phyloP scores from a whole-genome alignment of 2,113 vertebrate species.

The Climacteris rufus region DNA sequence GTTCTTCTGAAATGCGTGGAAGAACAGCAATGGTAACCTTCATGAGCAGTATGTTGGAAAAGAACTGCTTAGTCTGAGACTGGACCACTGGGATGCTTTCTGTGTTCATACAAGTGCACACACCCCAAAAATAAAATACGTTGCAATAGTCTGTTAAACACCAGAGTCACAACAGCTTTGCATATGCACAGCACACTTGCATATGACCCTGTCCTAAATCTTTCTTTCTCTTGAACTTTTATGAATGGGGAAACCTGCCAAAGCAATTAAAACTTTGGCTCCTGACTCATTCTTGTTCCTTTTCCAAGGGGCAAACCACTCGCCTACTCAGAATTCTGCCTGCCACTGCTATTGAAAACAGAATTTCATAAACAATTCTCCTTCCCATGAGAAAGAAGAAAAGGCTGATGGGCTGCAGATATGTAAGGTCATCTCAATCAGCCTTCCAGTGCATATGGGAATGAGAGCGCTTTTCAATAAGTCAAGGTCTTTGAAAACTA shows the following conservation, averaged over 20 bases:
- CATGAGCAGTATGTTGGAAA: neutral
- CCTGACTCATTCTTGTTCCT: neutral
- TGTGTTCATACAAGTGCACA: neutral
- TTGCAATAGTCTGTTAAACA: neutral
- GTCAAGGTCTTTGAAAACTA: neutral
- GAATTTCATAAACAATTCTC: constrained; percentile 46
- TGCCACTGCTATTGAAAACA: neutral
- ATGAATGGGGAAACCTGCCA: constrained; percentile 26
- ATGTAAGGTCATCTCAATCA: constrained; percentile 12
- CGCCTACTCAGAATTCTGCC: constrained; percentile 11
- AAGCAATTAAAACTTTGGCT: constrained; percentile 53
- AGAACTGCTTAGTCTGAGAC: neutral
- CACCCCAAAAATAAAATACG: neutral
- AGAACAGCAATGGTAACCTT: neutral
- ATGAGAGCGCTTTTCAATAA: neutral
- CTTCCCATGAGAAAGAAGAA: constrained; percentile 8
- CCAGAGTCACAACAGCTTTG: neutral
- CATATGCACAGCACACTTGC: neutral
- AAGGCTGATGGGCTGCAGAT: constrained; percentile 26
- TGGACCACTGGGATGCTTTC: neutral
- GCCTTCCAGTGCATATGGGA: neutral
- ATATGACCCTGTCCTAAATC: neutral
- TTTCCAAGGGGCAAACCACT: neutral
- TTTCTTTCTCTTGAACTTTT: neutral
- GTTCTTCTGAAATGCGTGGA: neutral